Conservation (phyloP, 2,113 vertebrate genomes). For the Maccullochella peelii region DNA sequence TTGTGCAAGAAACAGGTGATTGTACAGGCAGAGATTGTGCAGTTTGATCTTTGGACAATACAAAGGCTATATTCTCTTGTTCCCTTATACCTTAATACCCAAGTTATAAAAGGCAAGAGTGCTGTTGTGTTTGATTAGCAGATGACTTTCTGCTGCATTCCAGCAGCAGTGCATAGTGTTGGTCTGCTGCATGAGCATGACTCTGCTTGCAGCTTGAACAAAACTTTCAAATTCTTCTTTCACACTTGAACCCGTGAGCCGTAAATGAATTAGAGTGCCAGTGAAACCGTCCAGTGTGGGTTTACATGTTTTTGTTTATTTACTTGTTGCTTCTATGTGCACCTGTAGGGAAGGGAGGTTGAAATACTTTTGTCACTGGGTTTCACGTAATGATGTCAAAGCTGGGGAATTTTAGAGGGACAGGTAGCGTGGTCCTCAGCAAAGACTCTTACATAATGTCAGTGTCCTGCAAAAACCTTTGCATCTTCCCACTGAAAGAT, state of each 20-base stretch:
- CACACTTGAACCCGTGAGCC: constrained; percentile 11
- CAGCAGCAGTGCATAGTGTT: constrained; percentile 41
- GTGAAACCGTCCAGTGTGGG: constrained; percentile 1
- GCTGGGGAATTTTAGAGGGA: constrained; percentile 71
- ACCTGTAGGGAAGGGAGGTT: constrained; percentile 18
- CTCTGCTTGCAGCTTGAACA: constrained; percentile 66
- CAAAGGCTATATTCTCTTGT: constrained; percentile 9
- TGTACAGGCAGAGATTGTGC: constrained; percentile 11
- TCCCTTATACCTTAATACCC: background rate
- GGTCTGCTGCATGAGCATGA: constrained; percentile 64
- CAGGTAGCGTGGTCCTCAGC: constrained; percentile 52
- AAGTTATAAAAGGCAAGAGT: constrained; percentile 16
- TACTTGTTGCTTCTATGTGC: constrained; percentile 2
- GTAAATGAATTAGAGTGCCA: background rate
- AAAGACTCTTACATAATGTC: constrained; percentile 41
- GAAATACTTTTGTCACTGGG: constrained; percentile 41
- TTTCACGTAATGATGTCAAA: constrained; percentile 76
- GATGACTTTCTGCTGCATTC: constrained; percentile 70
- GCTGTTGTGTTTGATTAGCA: constrained; percentile 44
- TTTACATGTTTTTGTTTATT: background rate
- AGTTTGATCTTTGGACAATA: background rate
- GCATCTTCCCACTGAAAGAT: background rate
- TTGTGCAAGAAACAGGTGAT: constrained; percentile 18
- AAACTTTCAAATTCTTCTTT: constrained; percentile 37
- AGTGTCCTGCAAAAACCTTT: background rate